Conservation (phyloP, 2,113 vertebrate genomes). For the Tiliqua scincoides region DNA sequence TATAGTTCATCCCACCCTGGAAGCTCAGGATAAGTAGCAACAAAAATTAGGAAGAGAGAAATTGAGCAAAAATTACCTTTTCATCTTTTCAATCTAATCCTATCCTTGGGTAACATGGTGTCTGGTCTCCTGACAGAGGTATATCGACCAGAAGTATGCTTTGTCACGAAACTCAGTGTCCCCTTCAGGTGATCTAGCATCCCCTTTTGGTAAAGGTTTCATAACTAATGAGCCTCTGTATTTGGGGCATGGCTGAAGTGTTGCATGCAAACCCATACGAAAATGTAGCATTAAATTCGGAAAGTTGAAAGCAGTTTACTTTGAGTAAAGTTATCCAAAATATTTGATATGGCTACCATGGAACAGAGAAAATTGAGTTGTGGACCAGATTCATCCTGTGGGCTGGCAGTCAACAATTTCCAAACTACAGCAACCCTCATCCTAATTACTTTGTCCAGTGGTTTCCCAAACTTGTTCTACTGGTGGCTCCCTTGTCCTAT, state of each 20-base stretch:
- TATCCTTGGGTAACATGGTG: neutral
- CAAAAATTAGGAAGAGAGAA: neutral
- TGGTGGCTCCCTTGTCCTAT: too few relatives aligned
- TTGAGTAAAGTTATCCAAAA: neutral
- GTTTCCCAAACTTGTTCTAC: too few relatives aligned
- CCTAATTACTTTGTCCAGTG: neutral
- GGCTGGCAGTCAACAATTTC: neutral
- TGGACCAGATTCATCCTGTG: neutral
- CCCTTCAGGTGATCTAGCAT: too few relatives aligned
- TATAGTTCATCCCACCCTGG: neutral
- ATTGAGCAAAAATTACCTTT: too few relatives aligned
- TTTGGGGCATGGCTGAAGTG: neutral
- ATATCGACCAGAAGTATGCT: neutral
- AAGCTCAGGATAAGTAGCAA: neutral
- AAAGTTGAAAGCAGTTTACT: neutral
- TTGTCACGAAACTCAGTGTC: neutral
- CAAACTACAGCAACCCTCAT: too few relatives aligned
- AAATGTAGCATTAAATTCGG: neutral
- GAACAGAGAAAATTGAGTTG: neutral
- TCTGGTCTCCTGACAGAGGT: neutral
- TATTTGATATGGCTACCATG: neutral
- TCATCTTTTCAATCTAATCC: too few relatives aligned
- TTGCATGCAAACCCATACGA: neutral
- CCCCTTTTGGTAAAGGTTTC: neutral
- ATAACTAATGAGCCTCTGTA: neutral